Percentiles rank a stretch among this genome's conserved stretches.
These are phyloP conservation scores for Peromyscus maniculatus DNA, from an alignment of 2,113 vertebrate species.

Conservation along the genomic window DNA sequence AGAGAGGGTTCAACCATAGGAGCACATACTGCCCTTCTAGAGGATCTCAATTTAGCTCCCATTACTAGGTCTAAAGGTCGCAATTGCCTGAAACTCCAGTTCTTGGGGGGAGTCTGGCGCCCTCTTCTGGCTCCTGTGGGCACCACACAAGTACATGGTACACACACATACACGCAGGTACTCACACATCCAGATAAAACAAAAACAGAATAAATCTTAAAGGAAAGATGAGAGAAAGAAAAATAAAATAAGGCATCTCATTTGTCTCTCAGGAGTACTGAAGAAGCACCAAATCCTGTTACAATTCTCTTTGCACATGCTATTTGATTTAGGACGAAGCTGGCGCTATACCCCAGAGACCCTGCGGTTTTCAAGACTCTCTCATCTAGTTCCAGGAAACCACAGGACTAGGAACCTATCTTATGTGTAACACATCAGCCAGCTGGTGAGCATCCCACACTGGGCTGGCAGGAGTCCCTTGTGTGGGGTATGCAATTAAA, in stretches of 20 bases:
- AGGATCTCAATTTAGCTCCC: neutral
- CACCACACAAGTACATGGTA: neutral
- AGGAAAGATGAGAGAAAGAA: neutral
- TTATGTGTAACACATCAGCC: neutral
- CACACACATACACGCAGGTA: neutral
- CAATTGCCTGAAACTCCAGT: neutral
- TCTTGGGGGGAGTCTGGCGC: neutral
- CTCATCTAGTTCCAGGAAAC: conserved; percentile 43
- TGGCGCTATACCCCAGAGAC: neutral
- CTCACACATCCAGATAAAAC: neutral
- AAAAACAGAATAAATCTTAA: neutral
- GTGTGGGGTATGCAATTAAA: neutral
- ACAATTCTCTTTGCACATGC: neutral
- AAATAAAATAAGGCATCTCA: accelerated
- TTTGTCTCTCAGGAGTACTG: neutral
- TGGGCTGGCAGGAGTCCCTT: neutral
- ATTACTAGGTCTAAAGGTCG: neutral
- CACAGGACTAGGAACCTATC: neutral
- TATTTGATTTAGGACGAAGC: conserved; percentile 25
- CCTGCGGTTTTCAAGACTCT: neutral
- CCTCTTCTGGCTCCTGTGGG: neutral
- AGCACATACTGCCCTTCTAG: neutral
- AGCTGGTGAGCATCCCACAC: neutral
- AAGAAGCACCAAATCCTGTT: conserved; percentile 29
- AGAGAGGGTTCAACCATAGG: neutral